Percentiles rank a stretch among this genome's conserved stretches.
These are phyloP conservation scores for Saccopteryx leptura DNA, from an alignment of 2,113 vertebrate genomes.

Conservation along the genomic window DNA sequence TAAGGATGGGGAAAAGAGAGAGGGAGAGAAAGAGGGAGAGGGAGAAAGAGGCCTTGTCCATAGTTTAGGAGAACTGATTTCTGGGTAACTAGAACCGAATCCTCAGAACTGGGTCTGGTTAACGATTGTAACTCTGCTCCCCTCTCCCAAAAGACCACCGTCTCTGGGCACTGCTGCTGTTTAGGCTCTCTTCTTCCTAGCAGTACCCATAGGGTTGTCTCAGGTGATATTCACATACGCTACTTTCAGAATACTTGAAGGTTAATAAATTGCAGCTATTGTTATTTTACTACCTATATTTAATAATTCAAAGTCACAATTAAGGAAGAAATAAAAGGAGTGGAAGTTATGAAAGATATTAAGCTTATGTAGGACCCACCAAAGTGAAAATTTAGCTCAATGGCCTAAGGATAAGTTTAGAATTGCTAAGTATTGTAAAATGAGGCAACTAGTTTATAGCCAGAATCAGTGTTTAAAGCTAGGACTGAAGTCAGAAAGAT, in stretches of 20 bases:
- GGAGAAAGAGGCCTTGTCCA: neutral
- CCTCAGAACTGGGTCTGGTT: neutral
- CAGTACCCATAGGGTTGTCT: neutral
- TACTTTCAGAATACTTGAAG: neutral
- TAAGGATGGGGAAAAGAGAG: neutral
- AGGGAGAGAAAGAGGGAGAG: neutral
- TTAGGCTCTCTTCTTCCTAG: neutral
- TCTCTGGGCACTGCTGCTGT: neutral
- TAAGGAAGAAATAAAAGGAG: neutral
- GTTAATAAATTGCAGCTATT: neutral
- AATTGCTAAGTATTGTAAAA: constrained; percentile 1
- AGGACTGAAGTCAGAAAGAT: neutral
- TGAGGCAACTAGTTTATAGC: neutral
- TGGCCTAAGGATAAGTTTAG: neutral
- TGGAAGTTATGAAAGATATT: neutral
- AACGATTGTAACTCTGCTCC: neutral
- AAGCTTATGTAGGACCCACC: neutral
- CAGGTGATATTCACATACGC: neutral
- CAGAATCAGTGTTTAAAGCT: neutral
- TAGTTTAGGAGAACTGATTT: neutral
- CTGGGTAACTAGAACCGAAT: neutral
- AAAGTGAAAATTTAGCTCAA: neutral
- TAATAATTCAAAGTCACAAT: neutral
- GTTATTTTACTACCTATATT: constrained; percentile 20
- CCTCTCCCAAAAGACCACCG: neutral